Evolutionary conservation across 1,140 invertebrate species (phyloP), one percentile per base, ranked within the genome.

Genomic region (Lasaia peninsularis): DNA sequence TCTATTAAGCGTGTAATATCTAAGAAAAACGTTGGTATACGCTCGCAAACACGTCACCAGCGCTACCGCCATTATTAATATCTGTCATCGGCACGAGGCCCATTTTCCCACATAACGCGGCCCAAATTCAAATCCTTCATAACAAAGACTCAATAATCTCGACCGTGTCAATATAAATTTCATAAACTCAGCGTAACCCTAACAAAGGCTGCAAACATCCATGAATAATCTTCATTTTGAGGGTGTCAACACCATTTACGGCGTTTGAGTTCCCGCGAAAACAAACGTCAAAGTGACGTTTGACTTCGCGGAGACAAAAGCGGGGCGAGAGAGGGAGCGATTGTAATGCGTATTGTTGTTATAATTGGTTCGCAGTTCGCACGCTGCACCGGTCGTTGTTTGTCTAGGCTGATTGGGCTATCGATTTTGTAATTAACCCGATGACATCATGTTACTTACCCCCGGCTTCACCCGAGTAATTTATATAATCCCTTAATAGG

Each of bases 1-100:
- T 10, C 16, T n/a, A 44, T 44, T 44, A 18, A 16, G 16, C 40
- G 48, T 31, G 28, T 52, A 52, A 56, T 48, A 28, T 51, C 24
- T 21, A 54, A 52, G 35, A 58, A 55, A 32, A 24, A 10, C 24
- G 21, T 21, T n/a, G 32, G n/a, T 33, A 37, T 35, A 34, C 9
- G 52, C 21, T 34, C 9, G 52, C 54, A 51, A 57, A 57, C 33
- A 57, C 24, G 11, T 31, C 58, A 59, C 60, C 56, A 58, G 62
- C 63, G 60, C 53, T 44, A 52, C 60, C 68, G 35, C 69, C 64
- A 69, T 74, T 78, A 86, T 86, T 81, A 83, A 86, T 83, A 79
- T 82, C 82, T 83, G 90, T 74, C 90, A 91, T 54, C 81, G 85
- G 78, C 90, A 91, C 80, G 88, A 89, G 66, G 78, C 90, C 77